Conservation (phyloP, 2,888 invertebrate genomes). For the Chymomyza fuscimana region DNA sequence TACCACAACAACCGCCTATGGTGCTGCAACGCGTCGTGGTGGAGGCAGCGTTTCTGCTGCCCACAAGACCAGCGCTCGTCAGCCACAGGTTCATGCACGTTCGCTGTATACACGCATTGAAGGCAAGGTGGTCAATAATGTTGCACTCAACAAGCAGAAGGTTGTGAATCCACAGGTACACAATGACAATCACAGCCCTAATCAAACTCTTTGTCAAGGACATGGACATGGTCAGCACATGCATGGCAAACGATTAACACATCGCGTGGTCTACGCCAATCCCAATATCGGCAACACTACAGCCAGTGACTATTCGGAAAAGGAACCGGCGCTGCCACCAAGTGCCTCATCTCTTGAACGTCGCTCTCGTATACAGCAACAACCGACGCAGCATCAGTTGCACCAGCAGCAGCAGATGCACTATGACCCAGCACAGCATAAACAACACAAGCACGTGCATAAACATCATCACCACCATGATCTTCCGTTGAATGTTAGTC, state of each 20-base stretch:
- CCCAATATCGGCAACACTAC: not conserved
- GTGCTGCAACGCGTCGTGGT: not conserved
- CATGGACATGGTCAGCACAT: conserved; percentile 28
- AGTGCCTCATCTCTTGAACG: not conserved
- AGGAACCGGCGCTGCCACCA: conserved; percentile 33
- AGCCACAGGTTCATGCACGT: conserved; percentile 37
- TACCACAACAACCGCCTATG: conserved; percentile 14
- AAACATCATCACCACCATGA: conserved; percentile 17
- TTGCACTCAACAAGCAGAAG: not conserved
- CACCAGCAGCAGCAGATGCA: conserved; percentile 54
- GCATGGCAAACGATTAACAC: conserved; percentile 30
- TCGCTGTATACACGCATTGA: conserved; percentile 41
- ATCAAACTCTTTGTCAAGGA: not conserved
- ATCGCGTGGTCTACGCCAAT: conserved; percentile 39
- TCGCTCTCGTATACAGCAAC: not conserved
- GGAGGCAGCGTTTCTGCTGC: too few species aligned
- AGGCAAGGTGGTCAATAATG: conserved; percentile 8
- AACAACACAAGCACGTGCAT: conserved; percentile 19
- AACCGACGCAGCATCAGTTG: conserved; percentile 55
- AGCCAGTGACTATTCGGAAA: conserved; percentile 42
- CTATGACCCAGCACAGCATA: conserved; percentile 27
- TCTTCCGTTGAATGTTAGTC: not conserved
- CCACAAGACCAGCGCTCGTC: conserved; percentile 41
- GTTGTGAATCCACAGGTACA: conserved; percentile 13
- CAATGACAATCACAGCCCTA: conserved; percentile 10